Percentiles rank a stretch among this genome's conserved stretches.
Conservation (phyloP, 2,113 vertebrate species). For the Oreocharis arfaki region DNA sequence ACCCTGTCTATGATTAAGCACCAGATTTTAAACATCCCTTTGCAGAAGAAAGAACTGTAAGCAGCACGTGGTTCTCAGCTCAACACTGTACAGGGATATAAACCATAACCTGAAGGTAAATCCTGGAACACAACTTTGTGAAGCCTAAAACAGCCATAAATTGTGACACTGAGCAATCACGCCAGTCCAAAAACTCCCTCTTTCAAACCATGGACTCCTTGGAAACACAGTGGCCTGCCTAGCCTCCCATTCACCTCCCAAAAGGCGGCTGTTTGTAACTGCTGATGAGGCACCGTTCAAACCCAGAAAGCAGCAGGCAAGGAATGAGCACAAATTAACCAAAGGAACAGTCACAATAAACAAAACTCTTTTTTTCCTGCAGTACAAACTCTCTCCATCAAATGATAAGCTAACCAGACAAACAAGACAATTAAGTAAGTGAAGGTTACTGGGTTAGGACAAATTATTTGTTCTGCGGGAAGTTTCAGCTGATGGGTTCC, state of each 20-base stretch:
- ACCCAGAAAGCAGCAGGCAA: neutral
- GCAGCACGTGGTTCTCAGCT: neutral
- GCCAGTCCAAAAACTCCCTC: neutral
- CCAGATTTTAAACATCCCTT: neutral
- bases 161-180: fast-evolving
- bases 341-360: neutral
- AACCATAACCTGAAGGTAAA: neutral
- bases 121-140: fast-evolving
- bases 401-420: neutral
- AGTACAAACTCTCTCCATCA: neutral
- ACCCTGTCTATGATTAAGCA: neutral
- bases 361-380: neutral
- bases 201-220: neutral
- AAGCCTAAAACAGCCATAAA: neutral
- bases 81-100: neutral
- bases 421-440: neutral
- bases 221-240: neutral
- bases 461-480: neutral
- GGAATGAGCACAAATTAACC: neutral
- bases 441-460: neutral
- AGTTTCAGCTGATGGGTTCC: neutral
- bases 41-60: neutral
- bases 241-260: neutral
- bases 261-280: neutral
- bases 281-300: fast-evolving